phyloP scores from a whole-genome alignment of 2,113 vertebrate genomes.

The Laticauda colubrina region DNA sequence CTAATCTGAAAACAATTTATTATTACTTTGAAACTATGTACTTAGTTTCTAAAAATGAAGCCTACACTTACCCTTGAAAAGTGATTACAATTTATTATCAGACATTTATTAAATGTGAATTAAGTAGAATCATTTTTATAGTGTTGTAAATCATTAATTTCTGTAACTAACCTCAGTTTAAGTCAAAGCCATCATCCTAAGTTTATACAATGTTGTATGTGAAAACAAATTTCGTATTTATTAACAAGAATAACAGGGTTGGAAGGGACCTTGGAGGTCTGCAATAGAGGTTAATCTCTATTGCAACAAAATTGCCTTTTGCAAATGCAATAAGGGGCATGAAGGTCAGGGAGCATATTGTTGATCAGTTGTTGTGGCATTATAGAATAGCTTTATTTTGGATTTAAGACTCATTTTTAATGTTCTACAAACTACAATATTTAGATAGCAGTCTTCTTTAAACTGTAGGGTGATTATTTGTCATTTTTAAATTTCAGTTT shows the following conservation, averaged over 20 bases:
- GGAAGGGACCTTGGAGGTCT: background rate
- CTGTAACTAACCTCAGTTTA: background rate
- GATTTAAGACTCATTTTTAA: background rate
- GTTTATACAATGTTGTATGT: background rate
- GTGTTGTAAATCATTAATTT: background rate
- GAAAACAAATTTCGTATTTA: background rate
- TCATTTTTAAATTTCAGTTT: background rate
- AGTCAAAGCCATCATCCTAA: background rate
- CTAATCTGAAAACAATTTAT: background rate
- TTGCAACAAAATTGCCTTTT: background rate
- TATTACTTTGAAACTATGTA: background rate
- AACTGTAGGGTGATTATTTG: background rate
- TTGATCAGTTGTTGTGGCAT: background rate
- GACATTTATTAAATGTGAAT: background rate
- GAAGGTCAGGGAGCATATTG: background rate
- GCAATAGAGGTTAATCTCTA: background rate
- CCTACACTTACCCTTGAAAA: background rate
- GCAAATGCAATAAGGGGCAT: background rate
- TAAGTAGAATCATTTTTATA: background rate
- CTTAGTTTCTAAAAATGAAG: background rate
- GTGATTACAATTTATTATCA: background rate
- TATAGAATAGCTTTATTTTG: background rate
- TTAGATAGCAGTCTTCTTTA: background rate
- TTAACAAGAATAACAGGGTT: background rate
- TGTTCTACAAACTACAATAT: background rate